These are phyloP conservation scores for Orchesella cincta DNA, from an alignment of 1,140 invertebrate species.

Conservation along the genomic window DNA sequence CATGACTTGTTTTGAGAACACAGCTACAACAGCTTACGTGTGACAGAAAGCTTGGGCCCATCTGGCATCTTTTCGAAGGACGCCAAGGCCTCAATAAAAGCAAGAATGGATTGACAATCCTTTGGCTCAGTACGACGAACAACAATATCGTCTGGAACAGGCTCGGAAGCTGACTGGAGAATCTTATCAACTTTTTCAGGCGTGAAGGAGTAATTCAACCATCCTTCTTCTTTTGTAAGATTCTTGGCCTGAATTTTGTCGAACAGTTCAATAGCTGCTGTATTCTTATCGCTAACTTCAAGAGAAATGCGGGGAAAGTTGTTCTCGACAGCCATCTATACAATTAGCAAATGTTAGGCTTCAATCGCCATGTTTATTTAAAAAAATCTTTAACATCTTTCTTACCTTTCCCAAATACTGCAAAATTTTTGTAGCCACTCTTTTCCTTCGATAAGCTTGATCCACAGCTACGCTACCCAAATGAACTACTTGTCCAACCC, in stretches of 20 bases:
- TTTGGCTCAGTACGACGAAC: constrained; percentile 41
- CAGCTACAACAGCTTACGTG: constrained; percentile 55
- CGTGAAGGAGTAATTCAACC: constrained; percentile 1
- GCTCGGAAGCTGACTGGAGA: neutral
- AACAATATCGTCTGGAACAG: constrained; percentile 22
- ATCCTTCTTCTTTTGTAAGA: constrained; percentile 59
- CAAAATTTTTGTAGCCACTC: constrained; percentile 12
- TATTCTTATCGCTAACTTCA: constrained; percentile 75
- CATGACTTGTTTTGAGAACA: neutral
- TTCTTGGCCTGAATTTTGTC: constrained; percentile 67
- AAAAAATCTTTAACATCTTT: neutral
- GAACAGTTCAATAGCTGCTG: constrained; percentile 71
- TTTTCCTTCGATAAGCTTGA: neutral
- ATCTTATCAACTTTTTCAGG: neutral
- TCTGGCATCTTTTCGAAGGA: constrained; percentile 77
- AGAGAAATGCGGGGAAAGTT: constrained; percentile 70
- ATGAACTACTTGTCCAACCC: constrained; percentile 71
- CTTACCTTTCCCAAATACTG: neutral
- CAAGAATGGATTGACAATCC: constrained; percentile 58
- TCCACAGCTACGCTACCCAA: constrained; percentile 54
- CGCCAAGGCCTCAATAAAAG: constrained; percentile 71
- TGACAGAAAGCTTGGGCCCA: constrained; percentile 67
- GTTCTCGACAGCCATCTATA: constrained; percentile 62
- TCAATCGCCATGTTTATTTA: neutral
- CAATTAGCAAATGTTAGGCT: neutral